These are phyloP conservation scores for Halichoeres trimaculatus DNA, from an alignment of 2,113 vertebrate genomes.

Conservation along the genomic window DNA sequence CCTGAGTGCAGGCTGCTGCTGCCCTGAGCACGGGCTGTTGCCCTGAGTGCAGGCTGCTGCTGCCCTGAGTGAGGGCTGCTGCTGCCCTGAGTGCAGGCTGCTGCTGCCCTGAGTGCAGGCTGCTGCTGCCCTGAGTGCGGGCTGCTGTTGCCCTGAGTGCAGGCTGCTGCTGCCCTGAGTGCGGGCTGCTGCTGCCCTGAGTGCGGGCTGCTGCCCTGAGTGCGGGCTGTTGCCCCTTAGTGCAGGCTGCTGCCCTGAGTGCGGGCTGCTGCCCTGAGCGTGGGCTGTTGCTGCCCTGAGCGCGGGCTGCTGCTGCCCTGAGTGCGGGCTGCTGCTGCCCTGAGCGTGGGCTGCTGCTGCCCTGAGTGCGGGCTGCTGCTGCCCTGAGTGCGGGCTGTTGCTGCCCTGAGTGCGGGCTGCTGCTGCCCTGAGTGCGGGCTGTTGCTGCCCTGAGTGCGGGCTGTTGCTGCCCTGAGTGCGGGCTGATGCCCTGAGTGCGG, in stretches of 20 bases:
- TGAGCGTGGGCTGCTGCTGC: conserved; percentile 31
- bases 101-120: conserved; percentile 35
- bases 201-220: not conserved
- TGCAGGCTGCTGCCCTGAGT: not conserved
- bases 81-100: conserved; percentile 9
- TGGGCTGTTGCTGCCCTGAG: not conserved
- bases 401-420: conserved; percentile 14
- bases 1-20: too few relatives aligned
- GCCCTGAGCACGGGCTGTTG: too few relatives aligned
- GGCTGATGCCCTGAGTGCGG: not conserved
- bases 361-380: not conserved
- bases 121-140: not conserved
- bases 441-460: conserved; percentile 37
- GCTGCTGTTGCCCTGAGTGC: conserved; percentile 45
- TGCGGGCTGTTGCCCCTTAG: conserved; percentile 40
- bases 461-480: too few relatives aligned
- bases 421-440: conserved; percentile 6
- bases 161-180: not conserved
- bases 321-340: not conserved
- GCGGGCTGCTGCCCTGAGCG: conserved; percentile 47
- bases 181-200: conserved; percentile 38
- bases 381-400: conserved; percentile 24
- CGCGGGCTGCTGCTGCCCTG: conserved; percentile 35
- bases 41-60: conserved; percentile 26
- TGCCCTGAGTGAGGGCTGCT: conserved; percentile 11